These are phyloP conservation scores for Tromatobia lineatoria DNA, from an alignment of 2,888 invertebrate genomes.

Conservation along the genomic window DNA sequence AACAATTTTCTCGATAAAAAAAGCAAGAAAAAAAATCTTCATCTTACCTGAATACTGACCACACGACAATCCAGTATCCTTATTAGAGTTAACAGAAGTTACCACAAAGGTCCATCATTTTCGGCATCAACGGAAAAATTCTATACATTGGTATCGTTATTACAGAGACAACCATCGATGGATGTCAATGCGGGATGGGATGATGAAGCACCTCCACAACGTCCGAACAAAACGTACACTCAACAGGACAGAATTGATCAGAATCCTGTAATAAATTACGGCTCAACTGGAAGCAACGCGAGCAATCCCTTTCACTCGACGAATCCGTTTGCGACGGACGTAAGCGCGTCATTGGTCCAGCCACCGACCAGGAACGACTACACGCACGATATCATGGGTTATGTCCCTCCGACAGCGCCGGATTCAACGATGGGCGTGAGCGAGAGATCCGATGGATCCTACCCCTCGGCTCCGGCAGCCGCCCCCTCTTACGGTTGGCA, in stretches of 20 bases:
- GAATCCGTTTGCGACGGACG: constrained; percentile 82
- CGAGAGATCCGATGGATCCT: constrained; percentile 32
- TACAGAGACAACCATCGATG: constrained; percentile 82
- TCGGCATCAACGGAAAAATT: not conserved
- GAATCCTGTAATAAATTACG: constrained; percentile 79
- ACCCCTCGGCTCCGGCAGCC: not conserved
- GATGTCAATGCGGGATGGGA: constrained; percentile 78
- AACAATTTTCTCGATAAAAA: too few species aligned
- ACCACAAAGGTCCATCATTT: not conserved
- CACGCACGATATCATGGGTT: constrained; percentile 86
- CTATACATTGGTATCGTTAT: constrained; percentile 22
- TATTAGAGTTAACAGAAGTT: not conserved
- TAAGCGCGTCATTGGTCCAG: constrained; percentile 81
- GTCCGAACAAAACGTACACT: constrained; percentile 68
- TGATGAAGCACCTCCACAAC: constrained; percentile 74
- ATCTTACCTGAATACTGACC: too few species aligned
- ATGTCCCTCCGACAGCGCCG: constrained; percentile 33
- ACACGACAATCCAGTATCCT: not conserved
- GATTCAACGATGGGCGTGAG: constrained; percentile 28
- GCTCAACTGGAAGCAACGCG: constrained; percentile 79
- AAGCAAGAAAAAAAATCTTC: too few species aligned
- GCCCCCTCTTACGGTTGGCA: constrained; percentile 50
- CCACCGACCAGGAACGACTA: constrained; percentile 86
- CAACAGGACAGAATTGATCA: constrained; percentile 76
- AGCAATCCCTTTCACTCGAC: constrained; percentile 78